Conservation (phyloP, 2,113 vertebrate species). For the Elaphurus davidianus region DNA sequence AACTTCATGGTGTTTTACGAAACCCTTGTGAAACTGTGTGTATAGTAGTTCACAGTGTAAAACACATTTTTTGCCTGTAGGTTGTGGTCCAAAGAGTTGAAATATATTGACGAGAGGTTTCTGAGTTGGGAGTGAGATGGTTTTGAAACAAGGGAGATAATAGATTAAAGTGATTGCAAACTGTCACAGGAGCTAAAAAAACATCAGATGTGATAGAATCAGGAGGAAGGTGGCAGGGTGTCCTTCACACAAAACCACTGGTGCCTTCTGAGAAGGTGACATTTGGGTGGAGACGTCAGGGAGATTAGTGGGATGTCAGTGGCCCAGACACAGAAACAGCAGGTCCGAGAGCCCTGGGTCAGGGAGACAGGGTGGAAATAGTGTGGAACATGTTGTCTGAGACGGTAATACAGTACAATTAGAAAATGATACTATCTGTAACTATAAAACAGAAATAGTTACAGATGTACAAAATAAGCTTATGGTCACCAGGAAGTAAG, state of each 20-base stretch:
- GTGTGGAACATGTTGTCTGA: rapidly evolving
- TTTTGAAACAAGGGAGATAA: not conserved
- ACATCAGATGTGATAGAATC: rapidly evolving
- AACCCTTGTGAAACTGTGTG: not conserved
- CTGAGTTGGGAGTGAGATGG: no score
- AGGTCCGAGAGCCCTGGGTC: not conserved
- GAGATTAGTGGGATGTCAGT: not conserved
- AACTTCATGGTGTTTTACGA: not conserved
- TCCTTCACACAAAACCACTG: not conserved
- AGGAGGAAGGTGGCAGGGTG: not conserved
- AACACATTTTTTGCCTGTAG: not conserved
- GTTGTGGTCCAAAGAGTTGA: not conserved
- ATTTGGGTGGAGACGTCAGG: not conserved
- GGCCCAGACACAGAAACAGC: not conserved
- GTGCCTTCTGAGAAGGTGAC: not conserved
- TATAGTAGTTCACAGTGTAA: not conserved
- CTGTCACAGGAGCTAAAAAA: not conserved
- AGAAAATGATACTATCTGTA: not conserved
- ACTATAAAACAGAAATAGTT: not conserved
- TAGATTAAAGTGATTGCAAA: not conserved
- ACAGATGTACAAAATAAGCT: not conserved
- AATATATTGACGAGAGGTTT: not conserved
- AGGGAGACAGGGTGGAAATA: not conserved
- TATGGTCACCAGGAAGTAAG: not conserved
- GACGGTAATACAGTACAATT: not conserved